Base-by-base conservation (phyloP, 2,888 invertebrate species). In the Thymelicus acteon region DNA sequence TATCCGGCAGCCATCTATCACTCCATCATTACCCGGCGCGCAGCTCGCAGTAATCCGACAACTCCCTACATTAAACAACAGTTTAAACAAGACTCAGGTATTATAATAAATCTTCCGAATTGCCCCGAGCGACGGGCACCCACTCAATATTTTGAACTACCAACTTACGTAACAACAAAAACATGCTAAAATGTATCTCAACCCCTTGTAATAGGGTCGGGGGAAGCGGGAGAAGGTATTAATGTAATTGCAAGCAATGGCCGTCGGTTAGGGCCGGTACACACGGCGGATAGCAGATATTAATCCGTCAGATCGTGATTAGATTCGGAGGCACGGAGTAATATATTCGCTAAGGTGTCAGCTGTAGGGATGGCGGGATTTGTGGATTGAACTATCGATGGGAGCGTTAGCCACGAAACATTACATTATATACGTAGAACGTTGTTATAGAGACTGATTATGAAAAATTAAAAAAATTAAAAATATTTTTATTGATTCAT, bases 301-400 rank as follows among this genome's bases (percentile, higher is more conserved):
- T 92, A 92, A 92, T 92, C 92, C 91, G 84, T 89, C 90, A 88
- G 91, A 90, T 92, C 80, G 86, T 91, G 92, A 93, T 92, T 91
- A 93, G 91, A 93, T 92, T 93, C 92, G 87, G 89, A 82, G 89
- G 92, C 92, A 92, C 91, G 92, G 83, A 89, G 90, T 91, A 89
- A 90, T 92, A 87, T 91, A 90, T 90, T 89, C 86, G 82, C 79
- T 75, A 90, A 92, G 92, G 92, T 92, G 92, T 86, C 85, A 79
- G 76, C 65, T 67, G 66, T 78, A 85, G 82, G 72, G 80, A 72
- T 73, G 81, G 31, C 47, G 61, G 52, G 12, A 13, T 24, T 10
- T 31, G 31, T 5, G 31, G 57, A 31, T 37, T n/a, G 58, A 39
- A 39, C 39, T 39, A 58, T 37, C 37, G 58, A 39, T 58, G 39